A percentile compares a stretch with the other conserved stretches of the same genome.
phyloP scores from a whole-genome alignment of 1,140 invertebrate species.

The Dendroctonus ponderosae region DNA sequence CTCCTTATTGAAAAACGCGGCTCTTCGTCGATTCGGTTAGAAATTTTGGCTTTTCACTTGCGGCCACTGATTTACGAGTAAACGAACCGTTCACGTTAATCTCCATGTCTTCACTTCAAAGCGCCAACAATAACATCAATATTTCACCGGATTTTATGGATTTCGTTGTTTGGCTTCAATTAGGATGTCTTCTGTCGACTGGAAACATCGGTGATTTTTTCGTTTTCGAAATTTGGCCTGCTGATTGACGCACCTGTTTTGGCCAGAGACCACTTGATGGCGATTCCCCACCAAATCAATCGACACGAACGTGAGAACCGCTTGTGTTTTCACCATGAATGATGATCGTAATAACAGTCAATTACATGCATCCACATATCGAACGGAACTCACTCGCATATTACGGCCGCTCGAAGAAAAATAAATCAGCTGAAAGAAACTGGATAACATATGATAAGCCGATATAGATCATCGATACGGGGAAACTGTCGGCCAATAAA shows the following conservation, averaged over 20 bases:
- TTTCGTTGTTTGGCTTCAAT: slow-evolving; percentile 21
- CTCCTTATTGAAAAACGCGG: slow-evolving; percentile 17
- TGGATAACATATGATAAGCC: slow-evolving; percentile 41
- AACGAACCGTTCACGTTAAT: slow-evolving; percentile 1
- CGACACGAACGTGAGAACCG: slow-evolving; percentile 23
- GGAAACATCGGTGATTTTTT: background rate
- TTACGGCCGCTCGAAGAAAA: slow-evolving; percentile 28
- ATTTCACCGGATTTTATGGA: slow-evolving; percentile 27
- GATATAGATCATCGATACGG: slow-evolving; percentile 40
- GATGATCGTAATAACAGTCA: slow-evolving; percentile 32
- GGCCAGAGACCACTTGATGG: too few species aligned
- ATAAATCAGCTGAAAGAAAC: slow-evolving; percentile 38
- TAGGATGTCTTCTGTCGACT: background rate
- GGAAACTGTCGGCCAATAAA: slow-evolving; percentile 45
- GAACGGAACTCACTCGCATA: slow-evolving; percentile 30
- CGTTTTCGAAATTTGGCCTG: background rate
- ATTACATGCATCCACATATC: slow-evolving; percentile 29
- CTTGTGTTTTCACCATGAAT: slow-evolving; percentile 15
- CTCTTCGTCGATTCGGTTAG: background rate
- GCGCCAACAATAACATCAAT: slow-evolving; percentile 8
- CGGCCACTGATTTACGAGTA: background rate
- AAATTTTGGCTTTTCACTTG: background rate
- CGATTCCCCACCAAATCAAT: too few species aligned
- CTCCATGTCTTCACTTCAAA: slow-evolving; percentile 22
- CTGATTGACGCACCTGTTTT: too few species aligned